These are phyloP conservation scores for Eilema caniola DNA, from an alignment of 2,888 invertebrate species.

Conservation along the genomic window DNA sequence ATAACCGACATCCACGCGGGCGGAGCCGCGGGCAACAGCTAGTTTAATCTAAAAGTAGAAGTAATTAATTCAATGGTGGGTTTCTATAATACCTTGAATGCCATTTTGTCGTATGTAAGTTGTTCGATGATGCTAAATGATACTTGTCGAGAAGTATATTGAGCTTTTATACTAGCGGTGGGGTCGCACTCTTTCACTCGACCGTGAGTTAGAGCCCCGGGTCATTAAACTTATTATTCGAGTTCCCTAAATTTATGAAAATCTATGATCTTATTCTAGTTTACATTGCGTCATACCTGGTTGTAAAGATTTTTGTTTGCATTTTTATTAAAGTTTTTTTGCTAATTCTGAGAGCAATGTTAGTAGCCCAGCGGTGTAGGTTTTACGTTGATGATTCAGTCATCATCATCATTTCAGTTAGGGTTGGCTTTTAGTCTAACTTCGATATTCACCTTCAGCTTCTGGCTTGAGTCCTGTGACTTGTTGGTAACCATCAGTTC, in stretches of 20 bases:
- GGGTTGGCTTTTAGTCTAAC: too few relatives aligned
- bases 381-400: too few relatives aligned
- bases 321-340: too few relatives aligned
- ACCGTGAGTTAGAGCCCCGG: constrained; percentile 33
- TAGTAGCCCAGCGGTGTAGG: too few relatives aligned
- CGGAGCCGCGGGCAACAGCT: too few relatives aligned
- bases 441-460: too few relatives aligned
- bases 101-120: constrained; percentile 73
- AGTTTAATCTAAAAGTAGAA: too few relatives aligned
- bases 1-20: too few relatives aligned
- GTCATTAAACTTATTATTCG: constrained; percentile 38
- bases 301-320: not conserved
- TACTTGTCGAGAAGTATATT: constrained; percentile 68
- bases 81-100: constrained; percentile 75
- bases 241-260: constrained; percentile 3
- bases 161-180: constrained; percentile 77
- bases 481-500: too few relatives aligned
- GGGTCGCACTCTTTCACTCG: constrained; percentile 83
- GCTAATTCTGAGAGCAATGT: too few relatives aligned
- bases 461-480: too few relatives aligned
- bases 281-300: not conserved
- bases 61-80: not conserved
- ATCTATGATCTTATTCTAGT: not conserved
- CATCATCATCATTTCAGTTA: too few relatives aligned
- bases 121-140: constrained; percentile 76